Conservation (phyloP, 2,797 vertebrate species). For the Karalla daura region DNA sequence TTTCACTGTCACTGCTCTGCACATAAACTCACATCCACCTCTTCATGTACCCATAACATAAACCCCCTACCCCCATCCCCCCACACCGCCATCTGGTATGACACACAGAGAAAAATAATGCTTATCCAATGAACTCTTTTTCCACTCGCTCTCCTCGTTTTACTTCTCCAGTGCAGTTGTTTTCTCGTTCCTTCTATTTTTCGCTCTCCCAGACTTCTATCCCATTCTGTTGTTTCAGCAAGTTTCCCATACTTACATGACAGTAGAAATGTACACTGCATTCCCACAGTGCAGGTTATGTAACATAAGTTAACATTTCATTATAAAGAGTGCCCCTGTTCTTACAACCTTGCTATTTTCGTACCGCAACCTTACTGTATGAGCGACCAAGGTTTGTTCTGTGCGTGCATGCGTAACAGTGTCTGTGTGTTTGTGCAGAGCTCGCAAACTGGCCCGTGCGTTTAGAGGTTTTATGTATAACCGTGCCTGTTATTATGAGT, state of each 20-base stretch:
- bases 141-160: constrained; percentile 38
- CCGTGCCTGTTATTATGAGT: constrained; percentile 69
- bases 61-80: constrained; percentile 11
- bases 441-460: constrained; percentile 42
- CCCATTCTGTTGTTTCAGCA: constrained; percentile 73
- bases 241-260: constrained; percentile 74
- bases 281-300: constrained; percentile 70
- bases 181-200: constrained; percentile 66
- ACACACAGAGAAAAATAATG: constrained; percentile 46
- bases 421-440: constrained; percentile 49
- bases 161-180: constrained; percentile 38
- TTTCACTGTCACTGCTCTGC: constrained; percentile 50
- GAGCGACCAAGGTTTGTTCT: constrained; percentile 39
- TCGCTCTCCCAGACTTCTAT: constrained; percentile 48
- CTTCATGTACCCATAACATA: constrained; percentile 41
- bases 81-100: constrained; percentile 38
- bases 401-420: constrained; percentile 33
- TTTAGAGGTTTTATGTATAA: constrained; percentile 65
- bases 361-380: constrained; percentile 31
- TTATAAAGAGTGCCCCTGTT: constrained; percentile 59
- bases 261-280: constrained; percentile 58
- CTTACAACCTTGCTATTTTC: constrained; percentile 63
- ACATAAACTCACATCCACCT: constrained; percentile 55
- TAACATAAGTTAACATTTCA: constrained; percentile 61
- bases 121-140: constrained; percentile 42